phyloP scores from a whole-genome alignment of 2,797 vertebrate genomes.

The Notoglanidium macrostoma region DNA sequence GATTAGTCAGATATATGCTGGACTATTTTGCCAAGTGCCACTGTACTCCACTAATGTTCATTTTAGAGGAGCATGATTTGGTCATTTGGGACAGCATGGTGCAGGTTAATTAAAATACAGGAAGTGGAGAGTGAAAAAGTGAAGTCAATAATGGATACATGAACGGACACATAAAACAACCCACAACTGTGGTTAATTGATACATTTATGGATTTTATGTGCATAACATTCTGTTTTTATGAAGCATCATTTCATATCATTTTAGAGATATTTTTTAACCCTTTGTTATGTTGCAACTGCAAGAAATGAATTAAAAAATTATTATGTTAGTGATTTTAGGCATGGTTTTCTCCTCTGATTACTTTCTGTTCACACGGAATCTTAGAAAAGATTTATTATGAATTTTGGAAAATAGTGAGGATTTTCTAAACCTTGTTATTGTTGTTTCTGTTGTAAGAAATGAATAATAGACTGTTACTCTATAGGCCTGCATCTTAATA shows the following conservation, averaged over 20 bases:
- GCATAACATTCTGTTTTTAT: neutral
- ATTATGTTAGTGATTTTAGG: no score
- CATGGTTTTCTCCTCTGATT: neutral
- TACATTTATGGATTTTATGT: neutral
- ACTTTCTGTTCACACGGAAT: neutral
- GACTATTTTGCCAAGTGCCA: neutral
- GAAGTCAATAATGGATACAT: no score
- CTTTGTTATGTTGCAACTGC: neutral
- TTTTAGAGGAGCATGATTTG: neutral
- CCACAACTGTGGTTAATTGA: neutral
- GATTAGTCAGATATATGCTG: neutral
- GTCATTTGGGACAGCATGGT: neutral
- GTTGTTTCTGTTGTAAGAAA: neutral
- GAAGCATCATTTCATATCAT: neutral
- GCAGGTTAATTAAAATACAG: neutral
- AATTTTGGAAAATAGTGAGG: neutral
- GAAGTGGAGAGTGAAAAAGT: neutral
- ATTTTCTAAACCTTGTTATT: neutral
- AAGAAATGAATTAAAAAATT: neutral
- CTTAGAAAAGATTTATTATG: neutral
- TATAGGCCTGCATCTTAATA: neutral
- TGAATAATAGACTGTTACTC: neutral
- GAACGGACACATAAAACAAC: neutral
- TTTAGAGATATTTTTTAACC: neutral
- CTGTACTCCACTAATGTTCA: neutral